Conservation (phyloP, 92 coral and sea anemone genomes). For the Phenganax subtilis region DNA sequence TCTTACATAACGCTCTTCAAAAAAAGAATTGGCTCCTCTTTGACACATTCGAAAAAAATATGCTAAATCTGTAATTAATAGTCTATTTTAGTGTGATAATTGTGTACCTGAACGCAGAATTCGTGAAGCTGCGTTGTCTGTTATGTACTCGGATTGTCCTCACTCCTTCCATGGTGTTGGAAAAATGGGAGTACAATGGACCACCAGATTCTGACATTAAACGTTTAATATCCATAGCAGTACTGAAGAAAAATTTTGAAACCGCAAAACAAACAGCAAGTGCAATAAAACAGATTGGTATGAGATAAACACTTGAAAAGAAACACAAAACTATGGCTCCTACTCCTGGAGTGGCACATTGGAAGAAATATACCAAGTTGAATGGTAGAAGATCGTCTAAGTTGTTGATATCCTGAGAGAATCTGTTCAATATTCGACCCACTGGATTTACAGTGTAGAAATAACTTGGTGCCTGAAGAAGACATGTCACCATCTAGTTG, state of each 20-base stretch:
- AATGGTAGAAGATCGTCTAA: slow-evolving; percentile 34
- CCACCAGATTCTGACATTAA: slow-evolving; percentile 29
- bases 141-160: slow-evolving; percentile 27
- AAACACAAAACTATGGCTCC: slow-evolving; percentile 14
- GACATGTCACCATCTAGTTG: slow-evolving; percentile 23
- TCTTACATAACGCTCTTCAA: neutral
- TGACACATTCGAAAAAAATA: too few relatives aligned
- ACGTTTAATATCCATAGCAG: slow-evolving; percentile 21
- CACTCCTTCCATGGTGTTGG: slow-evolving; percentile 35
- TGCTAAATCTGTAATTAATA: slow-evolving; percentile 4
- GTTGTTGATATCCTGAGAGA: slow-evolving; percentile 32
- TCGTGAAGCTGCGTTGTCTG: slow-evolving; percentile 20
- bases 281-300: slow-evolving; percentile 13
- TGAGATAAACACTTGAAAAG: neutral
- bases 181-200: slow-evolving; percentile 32
- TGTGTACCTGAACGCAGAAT: slow-evolving; percentile 13
- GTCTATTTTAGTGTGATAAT: neutral
- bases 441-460: slow-evolving; percentile 5
- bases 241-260: slow-evolving; percentile 15
- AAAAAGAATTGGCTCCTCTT: too few relatives aligned
- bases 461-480: neutral
- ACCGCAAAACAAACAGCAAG: neutral
- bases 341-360: neutral
- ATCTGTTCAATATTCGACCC: slow-evolving; percentile 29
- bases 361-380: slow-evolving; percentile 10